Conservation (phyloP, 2,113 vertebrate species). For the Pogonocichla stellata region DNA sequence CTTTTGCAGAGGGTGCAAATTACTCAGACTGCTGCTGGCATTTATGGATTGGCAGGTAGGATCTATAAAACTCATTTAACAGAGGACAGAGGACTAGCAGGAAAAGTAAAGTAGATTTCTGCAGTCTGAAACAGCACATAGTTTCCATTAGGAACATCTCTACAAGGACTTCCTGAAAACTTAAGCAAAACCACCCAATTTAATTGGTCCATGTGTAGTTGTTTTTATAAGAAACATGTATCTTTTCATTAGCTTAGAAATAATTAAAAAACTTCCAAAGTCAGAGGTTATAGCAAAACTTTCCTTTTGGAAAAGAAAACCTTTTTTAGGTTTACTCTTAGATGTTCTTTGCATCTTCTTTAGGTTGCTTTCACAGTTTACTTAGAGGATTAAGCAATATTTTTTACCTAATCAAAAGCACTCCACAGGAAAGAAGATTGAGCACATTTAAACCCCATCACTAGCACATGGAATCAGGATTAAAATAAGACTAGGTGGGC, state of each 20-base stretch:
- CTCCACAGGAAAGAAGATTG: not conserved
- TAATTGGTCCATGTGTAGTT: not conserved
- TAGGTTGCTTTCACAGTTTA: not conserved
- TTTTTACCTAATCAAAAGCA: not conserved
- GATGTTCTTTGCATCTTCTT: not conserved
- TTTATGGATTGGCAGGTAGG: not conserved
- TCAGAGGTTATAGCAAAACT: not conserved
- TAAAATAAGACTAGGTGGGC: not conserved
- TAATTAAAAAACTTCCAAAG: not conserved
- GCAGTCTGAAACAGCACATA: not conserved
- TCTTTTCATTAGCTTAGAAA: not conserved
- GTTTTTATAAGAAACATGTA: not conserved
- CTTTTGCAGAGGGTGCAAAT: not conserved
- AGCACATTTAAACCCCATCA: not conserved
- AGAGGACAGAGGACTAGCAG: not conserved
- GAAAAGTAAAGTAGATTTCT: not conserved
- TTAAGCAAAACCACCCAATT: accelerated
- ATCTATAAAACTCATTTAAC: not conserved
- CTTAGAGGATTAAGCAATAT: not conserved
- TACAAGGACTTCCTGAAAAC: not conserved
- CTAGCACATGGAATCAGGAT: not conserved
- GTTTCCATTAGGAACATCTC: not conserved
- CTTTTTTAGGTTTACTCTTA: not conserved
- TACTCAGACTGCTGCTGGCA: not conserved
- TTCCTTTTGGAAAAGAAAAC: not conserved